Percentiles rank a stretch among this genome's conserved stretches.
Conservation (phyloP, 2,797 vertebrate species). For the Agapornis canus region DNA sequence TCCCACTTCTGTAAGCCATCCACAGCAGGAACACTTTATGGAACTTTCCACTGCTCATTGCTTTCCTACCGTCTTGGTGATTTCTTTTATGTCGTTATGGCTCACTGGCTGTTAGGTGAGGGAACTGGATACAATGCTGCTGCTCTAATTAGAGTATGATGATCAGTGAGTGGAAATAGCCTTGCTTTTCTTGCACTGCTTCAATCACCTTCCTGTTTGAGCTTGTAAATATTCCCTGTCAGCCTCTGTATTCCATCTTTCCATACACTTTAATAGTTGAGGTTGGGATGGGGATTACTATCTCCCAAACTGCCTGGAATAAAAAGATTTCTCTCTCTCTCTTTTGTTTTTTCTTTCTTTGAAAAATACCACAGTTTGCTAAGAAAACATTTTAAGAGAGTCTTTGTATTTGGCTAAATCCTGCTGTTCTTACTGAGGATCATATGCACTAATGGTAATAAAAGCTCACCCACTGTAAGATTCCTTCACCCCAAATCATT, state of each 20-base stretch:
- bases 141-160: slow-evolving; percentile 38
- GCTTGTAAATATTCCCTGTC: slow-evolving; percentile 50
- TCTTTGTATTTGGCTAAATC: slow-evolving; percentile 6
- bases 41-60: slow-evolving; percentile 57
- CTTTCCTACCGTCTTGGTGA: not conserved
- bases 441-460: not conserved
- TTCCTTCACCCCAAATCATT: not conserved
- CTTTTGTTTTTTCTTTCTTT: not conserved
- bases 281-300: not conserved
- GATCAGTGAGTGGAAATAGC: slow-evolving; percentile 61
- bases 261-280: not conserved
- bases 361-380: not conserved
- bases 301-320: not conserved
- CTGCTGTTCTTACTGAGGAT: not conserved
- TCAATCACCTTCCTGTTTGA: slow-evolving; percentile 32
- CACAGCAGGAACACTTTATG: slow-evolving; percentile 8
- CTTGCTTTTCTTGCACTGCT: slow-evolving; percentile 47
- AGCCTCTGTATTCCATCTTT: not conserved
- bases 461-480: not conserved
- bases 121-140: slow-evolving; percentile 38
- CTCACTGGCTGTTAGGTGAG: slow-evolving; percentile 45
- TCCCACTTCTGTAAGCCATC: slow-evolving; percentile 32
- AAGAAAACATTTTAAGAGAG: not conserved
- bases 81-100: slow-evolving; percentile 60
- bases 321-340: not conserved